Evolutionary conservation across 2,113 vertebrate species (phyloP), one percentile per base, ranked within the genome.

Genomic region (Grammomys surdaster): DNA sequence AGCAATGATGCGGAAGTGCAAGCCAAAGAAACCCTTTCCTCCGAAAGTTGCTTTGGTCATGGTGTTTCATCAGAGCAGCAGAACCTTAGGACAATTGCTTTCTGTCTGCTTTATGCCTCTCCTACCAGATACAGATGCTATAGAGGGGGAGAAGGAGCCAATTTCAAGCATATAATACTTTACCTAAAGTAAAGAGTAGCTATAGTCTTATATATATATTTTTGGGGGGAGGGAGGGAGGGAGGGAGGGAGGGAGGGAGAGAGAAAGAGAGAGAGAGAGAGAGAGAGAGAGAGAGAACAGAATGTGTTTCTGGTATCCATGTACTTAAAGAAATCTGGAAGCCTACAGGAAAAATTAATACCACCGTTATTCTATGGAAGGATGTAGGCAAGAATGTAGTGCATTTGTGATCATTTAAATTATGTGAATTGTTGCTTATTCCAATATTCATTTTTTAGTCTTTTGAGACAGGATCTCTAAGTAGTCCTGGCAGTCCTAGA

Each of bases 301-400:
- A 46, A 84, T 82, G 5, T 65, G 40, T 43, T 46, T 56, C 26
- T 40, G 43, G 8, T 65, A 46, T 11, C 40, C 14, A 46, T 65
- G 14, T 19, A 69, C 56, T 85, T 63, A 89, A 89, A 72, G 82
- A 88, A 94, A 95, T n/a, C 36, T 81, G 26, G 10, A 95, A 86
- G 9, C 56, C 48, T 56, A 40, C 16, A 85, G 73, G 40, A 81
- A 81, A 93, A 72, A 85, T 0, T 3, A 56, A 0, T 22, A 33
- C 70, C 33, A 81, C 2, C 13, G n/a, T 9, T 87, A 80, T 69
- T 31, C 16, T 51, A 4, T 36, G 22, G 26, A 31, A 46, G 24
- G 67, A 36, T n/a, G 48, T 26, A 26, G 28, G 13, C 31, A 67
- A 12, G 5, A 46, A 22, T 46, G 10, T 85, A 26, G 0, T 54